Conservation (phyloP, 2,797 vertebrate genomes). For the Falco biarmicus region DNA sequence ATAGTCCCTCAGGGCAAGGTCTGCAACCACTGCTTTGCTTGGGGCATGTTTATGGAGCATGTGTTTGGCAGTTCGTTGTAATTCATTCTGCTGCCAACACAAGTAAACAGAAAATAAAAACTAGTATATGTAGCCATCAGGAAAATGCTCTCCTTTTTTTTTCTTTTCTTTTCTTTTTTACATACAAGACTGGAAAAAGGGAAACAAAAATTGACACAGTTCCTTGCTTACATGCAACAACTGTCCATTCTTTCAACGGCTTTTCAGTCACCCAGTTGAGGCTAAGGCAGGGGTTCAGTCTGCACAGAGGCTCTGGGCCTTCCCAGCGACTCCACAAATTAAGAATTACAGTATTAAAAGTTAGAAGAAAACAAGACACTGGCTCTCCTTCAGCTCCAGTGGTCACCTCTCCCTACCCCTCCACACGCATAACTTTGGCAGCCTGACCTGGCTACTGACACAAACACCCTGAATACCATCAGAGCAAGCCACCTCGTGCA, state of each 20-base stretch:
- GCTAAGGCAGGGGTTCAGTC: background rate
- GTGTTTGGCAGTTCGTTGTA: background rate
- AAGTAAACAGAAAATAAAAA: background rate
- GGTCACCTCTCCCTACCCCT: background rate
- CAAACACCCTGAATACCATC: background rate
- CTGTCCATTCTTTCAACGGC: background rate
- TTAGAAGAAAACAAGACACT: background rate
- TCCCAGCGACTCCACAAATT: background rate
- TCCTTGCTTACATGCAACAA: background rate
- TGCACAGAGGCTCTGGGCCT: background rate
- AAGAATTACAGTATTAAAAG: background rate
- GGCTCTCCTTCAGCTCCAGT: background rate
- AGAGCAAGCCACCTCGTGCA: background rate
- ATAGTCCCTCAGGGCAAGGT: background rate
- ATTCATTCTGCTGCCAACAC: background rate
- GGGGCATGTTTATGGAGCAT: background rate
- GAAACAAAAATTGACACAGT: background rate
- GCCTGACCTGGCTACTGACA: background rate
- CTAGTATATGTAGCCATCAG: background rate
- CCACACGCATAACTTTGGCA: background rate
- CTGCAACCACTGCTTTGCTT: background rate
- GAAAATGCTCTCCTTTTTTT: background rate
- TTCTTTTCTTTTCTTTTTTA: background rate
- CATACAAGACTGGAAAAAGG: background rate
- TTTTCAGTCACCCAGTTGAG: background rate